Percentiles rank a stretch among this genome's conserved stretches.
phyloP scores from a whole-genome alignment of 2,888 invertebrate genomes.

The Brachylomia viminalis region DNA sequence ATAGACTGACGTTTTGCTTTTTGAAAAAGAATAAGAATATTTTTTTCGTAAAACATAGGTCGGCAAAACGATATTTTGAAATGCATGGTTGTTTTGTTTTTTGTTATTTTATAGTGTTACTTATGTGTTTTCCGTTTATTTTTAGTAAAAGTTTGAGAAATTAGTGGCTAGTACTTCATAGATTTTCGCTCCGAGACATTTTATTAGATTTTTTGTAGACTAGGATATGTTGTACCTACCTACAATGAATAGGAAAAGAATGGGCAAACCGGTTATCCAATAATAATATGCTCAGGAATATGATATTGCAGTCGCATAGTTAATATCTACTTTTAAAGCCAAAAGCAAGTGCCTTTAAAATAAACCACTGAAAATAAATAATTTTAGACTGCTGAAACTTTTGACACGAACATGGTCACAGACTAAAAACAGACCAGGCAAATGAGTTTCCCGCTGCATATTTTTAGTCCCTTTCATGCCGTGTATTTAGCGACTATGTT shows the following conservation, averaged over 20 bases:
- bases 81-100: neutral
- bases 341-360: neutral
- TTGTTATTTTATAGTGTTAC: neutral
- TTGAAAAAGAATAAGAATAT: no score
- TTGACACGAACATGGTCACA: conserved; percentile 27
- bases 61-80: neutral
- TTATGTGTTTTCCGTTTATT: neutral
- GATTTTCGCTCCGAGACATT: neutral
- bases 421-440: conserved; percentile 23
- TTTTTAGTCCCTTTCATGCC: conserved; percentile 49
- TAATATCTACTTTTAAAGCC: neutral
- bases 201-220: neutral
- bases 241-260: neutral
- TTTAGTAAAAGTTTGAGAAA: neutral
- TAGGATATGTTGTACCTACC: neutral
- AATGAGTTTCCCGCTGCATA: conserved; percentile 43
- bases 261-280: neutral
- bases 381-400: conserved; percentile 13
- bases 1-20: conserved; percentile 33
- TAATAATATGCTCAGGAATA: neutral
- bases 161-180: neutral
- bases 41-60: no score
- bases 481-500: conserved; percentile 50
- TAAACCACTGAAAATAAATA: neutral
- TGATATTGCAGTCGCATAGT: neutral